These are phyloP conservation scores for Caenorhabditis wallacei DNA, from an alignment of 2,888 invertebrate genomes.

Conservation along the genomic window DNA sequence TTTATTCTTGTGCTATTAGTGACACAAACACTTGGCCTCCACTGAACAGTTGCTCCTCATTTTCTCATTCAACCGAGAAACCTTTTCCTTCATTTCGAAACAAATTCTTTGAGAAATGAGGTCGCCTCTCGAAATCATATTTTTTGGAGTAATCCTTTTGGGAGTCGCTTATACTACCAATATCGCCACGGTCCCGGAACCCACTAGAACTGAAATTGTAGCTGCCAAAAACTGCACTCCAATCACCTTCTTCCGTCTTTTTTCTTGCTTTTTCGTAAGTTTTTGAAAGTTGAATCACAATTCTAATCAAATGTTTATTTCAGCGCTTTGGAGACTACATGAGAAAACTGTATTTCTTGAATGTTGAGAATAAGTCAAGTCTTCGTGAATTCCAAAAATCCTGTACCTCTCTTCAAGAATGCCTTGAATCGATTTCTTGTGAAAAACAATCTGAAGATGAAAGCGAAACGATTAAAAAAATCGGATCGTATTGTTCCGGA, in stretches of 20 bases:
- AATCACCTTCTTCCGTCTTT: neutral
- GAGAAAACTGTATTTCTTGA: constrained; percentile 17
- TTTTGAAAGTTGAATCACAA: neutral
- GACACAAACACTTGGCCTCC: too few relatives aligned
- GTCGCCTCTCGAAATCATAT: neutral
- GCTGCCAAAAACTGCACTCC: constrained; percentile 5
- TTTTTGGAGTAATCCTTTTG: neutral
- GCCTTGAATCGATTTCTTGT: neutral
- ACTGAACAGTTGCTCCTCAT: too few relatives aligned
- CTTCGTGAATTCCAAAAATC: neutral
- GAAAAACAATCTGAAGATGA: neutral
- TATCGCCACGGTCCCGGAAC: neutral
- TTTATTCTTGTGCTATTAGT: too few relatives aligned
- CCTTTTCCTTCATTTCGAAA: neutral
- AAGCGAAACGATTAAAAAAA: neutral
- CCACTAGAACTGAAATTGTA: too few relatives aligned
- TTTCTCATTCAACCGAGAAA: too few relatives aligned
- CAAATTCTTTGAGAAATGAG: too few relatives aligned
- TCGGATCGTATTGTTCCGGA: constrained; percentile 4
- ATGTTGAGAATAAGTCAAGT: constrained; percentile 7
- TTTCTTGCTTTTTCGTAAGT: constrained; percentile 16
- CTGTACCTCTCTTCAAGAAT: constrained; percentile 19
- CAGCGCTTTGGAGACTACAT: constrained; percentile 21
- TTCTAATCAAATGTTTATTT: too few relatives aligned
- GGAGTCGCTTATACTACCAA: neutral